A percentile compares a stretch with the other conserved stretches of the same genome.
Conservation (phyloP, 2,797 vertebrate species). For the Brachyalestes nurse region DNA sequence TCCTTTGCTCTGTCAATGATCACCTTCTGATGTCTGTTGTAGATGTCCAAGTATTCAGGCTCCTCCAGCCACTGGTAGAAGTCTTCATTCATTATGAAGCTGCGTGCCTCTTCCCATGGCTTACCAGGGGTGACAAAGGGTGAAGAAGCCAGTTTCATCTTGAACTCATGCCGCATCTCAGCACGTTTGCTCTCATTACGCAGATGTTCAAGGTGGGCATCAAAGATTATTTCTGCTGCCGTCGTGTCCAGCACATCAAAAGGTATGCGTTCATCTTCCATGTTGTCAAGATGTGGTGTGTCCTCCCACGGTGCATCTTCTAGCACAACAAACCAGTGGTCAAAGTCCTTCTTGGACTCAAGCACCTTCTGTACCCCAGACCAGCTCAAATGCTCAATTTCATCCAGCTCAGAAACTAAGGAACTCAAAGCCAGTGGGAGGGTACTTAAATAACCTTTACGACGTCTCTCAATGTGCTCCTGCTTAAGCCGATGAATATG, state of each 20-base stretch:
- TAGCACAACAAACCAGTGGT: constrained; percentile 85
- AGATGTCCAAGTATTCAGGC: constrained; percentile 84
- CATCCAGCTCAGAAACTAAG: constrained; percentile 81
- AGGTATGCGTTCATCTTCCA: constrained; percentile 83
- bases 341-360: constrained; percentile 83
- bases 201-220: constrained; percentile 82
- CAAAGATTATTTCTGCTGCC: constrained; percentile 79
- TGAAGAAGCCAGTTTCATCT: constrained; percentile 81
- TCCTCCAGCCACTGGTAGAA: constrained; percentile 89
- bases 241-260: constrained; percentile 83
- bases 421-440: constrained; percentile 83
- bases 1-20: constrained; percentile 88
- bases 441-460: constrained; percentile 77
- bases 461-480: constrained; percentile 83
- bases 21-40: constrained; percentile 85
- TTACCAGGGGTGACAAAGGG: constrained; percentile 87
- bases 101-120: constrained; percentile 88
- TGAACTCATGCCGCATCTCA: constrained; percentile 83
- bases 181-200: constrained; percentile 80
- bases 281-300: constrained; percentile 80
- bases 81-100: constrained; percentile 89
- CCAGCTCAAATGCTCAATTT: constrained; percentile 83
- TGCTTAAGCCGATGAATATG: constrained; percentile 84
- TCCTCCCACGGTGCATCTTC: constrained; percentile 87
- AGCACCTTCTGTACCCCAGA: constrained; percentile 79